Evolutionary conservation across 1,140 invertebrate species (phyloP), one percentile per base, ranked within the genome.

Genomic region (Propsilocerus akamusi): DNA sequence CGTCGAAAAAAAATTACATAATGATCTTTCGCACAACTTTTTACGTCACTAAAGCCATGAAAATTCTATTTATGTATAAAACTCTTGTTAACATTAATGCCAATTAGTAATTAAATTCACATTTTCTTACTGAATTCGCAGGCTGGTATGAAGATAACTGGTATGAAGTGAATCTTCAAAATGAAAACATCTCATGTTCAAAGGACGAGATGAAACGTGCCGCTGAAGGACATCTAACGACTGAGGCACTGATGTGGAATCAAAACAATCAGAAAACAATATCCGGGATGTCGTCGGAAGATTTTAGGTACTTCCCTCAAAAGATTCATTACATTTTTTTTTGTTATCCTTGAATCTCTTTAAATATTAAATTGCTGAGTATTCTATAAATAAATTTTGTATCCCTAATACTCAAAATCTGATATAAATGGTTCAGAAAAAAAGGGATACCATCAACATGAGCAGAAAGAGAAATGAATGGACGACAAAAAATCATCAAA

Each of bases 71-170:
- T 48, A 10, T 10, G 49, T 23, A 2, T 28, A n/a, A 2, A n/a
- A 3, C 3, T 26, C 23, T 48, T 5, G 48, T 24, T 48, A 6
- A 23, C 25, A 50, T 5, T 37, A 37, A 17, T 41, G 49, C 25
- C 12, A 46, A n/a, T 7, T 46, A 17, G 28, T 51, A 48, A 47
- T 37, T 25, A 41, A 49, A 25, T 20, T 48, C 25, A 8, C 26
- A 37, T 37, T 34, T 20, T 14, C 23, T 32, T 17, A 25, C 30
- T 34, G 17, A 50, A 50, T 54, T 57, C 53, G 11, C 52, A 86
- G 83, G 87, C 34, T 99, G 96, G 96, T 99, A 99, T 65, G 92
- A 98, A 60, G 94, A 99, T 63, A 94, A 97, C 60, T 99, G 96
- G 96, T 99, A 93, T 63, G 86, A 90, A 59, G 75, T 79, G 0